Conservation (phyloP, 2,797 vertebrate species). For the Pseudopleuronectes americanus region DNA sequence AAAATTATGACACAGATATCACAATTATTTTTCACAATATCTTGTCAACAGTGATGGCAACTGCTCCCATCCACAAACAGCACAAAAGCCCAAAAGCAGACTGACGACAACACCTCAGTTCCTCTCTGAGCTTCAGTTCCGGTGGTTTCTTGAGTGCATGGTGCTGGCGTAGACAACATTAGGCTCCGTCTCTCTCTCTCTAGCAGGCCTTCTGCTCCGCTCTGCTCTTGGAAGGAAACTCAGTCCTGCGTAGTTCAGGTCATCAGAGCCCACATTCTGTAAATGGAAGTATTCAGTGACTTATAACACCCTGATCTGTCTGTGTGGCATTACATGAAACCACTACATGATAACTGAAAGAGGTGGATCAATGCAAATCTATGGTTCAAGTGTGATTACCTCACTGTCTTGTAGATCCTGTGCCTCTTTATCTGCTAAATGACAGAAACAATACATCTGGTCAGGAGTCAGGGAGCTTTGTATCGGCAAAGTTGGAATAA, state of each 20-base stretch:
- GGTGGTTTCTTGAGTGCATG: too few relatives aligned
- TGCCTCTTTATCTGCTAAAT: neutral
- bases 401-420: neutral
- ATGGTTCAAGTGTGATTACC: neutral
- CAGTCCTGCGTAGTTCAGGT: conserved; percentile 31
- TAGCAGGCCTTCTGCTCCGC: neutral
- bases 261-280: conserved; percentile 10
- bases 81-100: too few relatives aligned
- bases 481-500: too few relatives aligned
- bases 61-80: neutral
- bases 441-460: neutral
- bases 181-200: too few relatives aligned
- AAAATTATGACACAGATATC: neutral
- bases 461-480: neutral
- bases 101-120: neutral
- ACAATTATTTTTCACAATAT: neutral
- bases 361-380: neutral
- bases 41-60: neutral
- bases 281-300: rapidly evolving
- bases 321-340: too few relatives aligned
- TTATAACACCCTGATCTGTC: neutral
- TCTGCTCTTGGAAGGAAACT: conserved; percentile 2
- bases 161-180: too few relatives aligned
- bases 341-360: too few relatives aligned
- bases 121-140: neutral